Evolutionary conservation across 2,113 vertebrate species (phyloP).

Genomic region (Chauna torquata): DNA sequence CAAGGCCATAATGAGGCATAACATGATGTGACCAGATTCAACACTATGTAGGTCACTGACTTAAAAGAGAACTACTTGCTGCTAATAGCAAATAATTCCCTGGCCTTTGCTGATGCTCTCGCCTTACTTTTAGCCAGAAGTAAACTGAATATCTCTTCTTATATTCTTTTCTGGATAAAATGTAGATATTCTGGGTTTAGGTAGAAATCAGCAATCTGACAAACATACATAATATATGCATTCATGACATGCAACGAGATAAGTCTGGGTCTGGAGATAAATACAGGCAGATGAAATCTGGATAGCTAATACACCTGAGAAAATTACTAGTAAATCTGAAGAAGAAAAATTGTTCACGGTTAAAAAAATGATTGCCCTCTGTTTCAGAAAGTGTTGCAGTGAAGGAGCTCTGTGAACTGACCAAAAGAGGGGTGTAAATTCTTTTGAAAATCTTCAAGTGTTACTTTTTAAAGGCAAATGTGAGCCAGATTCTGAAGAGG

Average conservation of each 20-base stretch:
- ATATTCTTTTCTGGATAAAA: background rate
- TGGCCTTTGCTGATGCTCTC: background rate
- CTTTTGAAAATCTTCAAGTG: background rate
- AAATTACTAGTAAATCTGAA: background rate
- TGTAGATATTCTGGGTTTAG: background rate
- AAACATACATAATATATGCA: rapidly evolving
- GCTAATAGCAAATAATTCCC: background rate
- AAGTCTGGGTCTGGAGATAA: background rate
- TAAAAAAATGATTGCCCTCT: background rate
- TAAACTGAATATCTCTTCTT: background rate
- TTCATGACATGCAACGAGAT: background rate
- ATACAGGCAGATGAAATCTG: background rate
- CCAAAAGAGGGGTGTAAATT: background rate
- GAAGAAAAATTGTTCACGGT: background rate
- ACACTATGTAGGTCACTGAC: background rate
- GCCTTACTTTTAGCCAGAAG: background rate
- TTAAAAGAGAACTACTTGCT: background rate
- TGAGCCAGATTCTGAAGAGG: background rate
- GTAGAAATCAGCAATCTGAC: background rate
- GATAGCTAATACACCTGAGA: background rate
- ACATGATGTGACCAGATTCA: conserved; percentile 18
- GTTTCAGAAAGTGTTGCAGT: background rate
- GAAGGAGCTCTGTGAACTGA: background rate
- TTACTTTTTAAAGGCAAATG: background rate
- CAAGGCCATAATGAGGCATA: conserved; percentile 51